A percentile compares a stretch with the other conserved stretches of the same genome.
Evolutionary conservation across 2,113 vertebrate genomes (phyloP).

Genomic region (Menura novaehollandiae): DNA sequence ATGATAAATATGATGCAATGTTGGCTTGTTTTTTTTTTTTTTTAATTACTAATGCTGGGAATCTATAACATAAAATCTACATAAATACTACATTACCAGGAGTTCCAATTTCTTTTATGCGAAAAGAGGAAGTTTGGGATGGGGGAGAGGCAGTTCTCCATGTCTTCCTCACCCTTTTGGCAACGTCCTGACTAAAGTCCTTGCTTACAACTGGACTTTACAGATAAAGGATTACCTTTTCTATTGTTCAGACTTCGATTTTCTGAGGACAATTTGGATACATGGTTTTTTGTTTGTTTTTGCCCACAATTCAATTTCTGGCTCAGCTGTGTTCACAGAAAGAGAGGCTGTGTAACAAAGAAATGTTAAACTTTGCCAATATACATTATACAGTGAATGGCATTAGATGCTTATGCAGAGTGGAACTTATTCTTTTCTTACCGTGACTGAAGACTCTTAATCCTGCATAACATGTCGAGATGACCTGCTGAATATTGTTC

Average conservation of each 20-base stretch:
- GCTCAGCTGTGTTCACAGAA: not conserved
- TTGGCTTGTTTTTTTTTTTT: not conserved
- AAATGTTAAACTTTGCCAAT: not conserved
- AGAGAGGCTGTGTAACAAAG: not conserved
- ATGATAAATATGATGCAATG: not conserved
- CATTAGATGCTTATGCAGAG: not conserved
- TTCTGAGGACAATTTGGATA: not conserved
- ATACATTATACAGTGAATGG: not conserved
- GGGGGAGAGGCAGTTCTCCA: not conserved
- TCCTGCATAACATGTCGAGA: conserved; percentile 95
- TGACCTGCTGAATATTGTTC: conserved; percentile 97
- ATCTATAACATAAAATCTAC: not conserved
- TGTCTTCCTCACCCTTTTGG: not conserved
- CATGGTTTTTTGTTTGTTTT: not conserved
- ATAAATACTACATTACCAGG: not conserved
- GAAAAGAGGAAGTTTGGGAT: not conserved
- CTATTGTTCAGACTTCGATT: not conserved
- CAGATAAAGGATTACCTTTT: not conserved
- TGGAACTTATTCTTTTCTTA: conserved; percentile 54
- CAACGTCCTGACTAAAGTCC: not conserved
- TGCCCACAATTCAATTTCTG: not conserved
- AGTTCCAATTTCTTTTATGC: not conserved
- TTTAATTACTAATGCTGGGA: not conserved
- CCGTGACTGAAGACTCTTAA: conserved; percentile 96
- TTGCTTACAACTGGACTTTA: not conserved